Evolutionary conservation across 2,113 vertebrate species (phyloP), one percentile per base, ranked within the genome.

Genomic region (Ondatra zibethicus): DNA sequence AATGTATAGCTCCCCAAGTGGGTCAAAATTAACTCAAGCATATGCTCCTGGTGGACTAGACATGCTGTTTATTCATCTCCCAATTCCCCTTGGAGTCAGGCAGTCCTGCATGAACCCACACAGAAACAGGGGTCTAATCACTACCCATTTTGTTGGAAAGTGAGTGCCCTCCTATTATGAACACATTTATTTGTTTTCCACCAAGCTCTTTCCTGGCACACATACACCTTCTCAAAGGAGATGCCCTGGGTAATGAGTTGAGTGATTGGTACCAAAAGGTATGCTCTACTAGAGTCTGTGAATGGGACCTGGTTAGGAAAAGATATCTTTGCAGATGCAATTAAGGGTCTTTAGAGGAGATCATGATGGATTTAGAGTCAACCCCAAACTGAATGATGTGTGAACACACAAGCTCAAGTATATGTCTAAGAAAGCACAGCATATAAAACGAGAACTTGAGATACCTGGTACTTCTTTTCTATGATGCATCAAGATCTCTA

Each of bases 71-170:
- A 33, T 23, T 84, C n/a, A 63, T 88, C 25, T 84, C 31, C 66
- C 33, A 39, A 52, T 81, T n/a, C 36, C 11, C 17, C 11, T 42
- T 85, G 16, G 65, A 91, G n/a, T 66, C 70, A 88, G 25, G 52
- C 0, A 85, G 9, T 50, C 12, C 2, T 3, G 0, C 2, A 17
- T 21, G 72, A 73, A 75, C 7, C 0, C 6, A 42, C 1, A 39
- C 29, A 91, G 87, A 78, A 36, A 8, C 31, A 72, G 45, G 9
- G 27, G 33, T 77, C 31, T 73, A 31, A 93, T 80, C 70, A 33
- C 0, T 5, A 61, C 17, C 17, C 9, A 36, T 82, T 76, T 82
- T 66, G 27, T 16, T 29, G 12, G 50, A 61, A 92, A 89, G n/a
- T 4, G 16, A 93, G 39, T 21, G 25, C 25, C 25, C 9, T 85